Evolutionary conservation across 1,140 invertebrate genomes (phyloP).

Genomic region (Euwallacea fornicatus): DNA sequence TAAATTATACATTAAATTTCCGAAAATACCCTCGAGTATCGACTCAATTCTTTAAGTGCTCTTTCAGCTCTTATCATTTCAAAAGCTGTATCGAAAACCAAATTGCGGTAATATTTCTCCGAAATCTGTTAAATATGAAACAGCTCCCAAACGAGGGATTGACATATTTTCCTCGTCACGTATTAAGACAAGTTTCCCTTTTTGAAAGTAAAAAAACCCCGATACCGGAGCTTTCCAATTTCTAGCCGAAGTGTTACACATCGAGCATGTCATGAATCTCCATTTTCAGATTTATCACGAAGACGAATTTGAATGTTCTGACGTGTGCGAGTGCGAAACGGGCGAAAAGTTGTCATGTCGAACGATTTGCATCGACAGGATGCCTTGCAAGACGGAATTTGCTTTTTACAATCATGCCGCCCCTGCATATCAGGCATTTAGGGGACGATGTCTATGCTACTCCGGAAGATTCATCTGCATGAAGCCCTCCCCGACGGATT

Average conservation of each 20-base stretch:
- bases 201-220: conserved; percentile 2
- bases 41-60: too few species aligned
- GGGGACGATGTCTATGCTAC: conserved; percentile 87
- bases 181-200: conserved; percentile 15
- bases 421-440: conserved; percentile 83
- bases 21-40: too few species aligned
- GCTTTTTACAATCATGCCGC: conserved; percentile 88
- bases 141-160: not conserved
- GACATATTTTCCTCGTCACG: conserved; percentile 4
- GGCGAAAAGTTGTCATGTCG: conserved; percentile 77
- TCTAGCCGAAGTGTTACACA: conserved; percentile 7
- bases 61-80: too few species aligned
- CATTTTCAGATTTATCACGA: conserved; percentile 76
- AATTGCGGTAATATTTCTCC: too few species aligned
- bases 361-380: conserved; percentile 80
- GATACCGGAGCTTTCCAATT: conserved; percentile 6
- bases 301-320: conserved; percentile 80
- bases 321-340: conserved; percentile 77
- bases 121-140: too few species aligned
- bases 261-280: conserved; percentile 25
- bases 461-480: conserved; percentile 89
- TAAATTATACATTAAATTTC: too few species aligned
- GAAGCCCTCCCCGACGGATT: conserved; percentile 78
- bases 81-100: too few species aligned
- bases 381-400: conserved; percentile 80